Percentiles rank a stretch among this genome's conserved stretches.
These are phyloP conservation scores for Clavelina lepadiformis DNA, from an alignment of 23 tunicate genomes.

Conservation along the genomic window DNA sequence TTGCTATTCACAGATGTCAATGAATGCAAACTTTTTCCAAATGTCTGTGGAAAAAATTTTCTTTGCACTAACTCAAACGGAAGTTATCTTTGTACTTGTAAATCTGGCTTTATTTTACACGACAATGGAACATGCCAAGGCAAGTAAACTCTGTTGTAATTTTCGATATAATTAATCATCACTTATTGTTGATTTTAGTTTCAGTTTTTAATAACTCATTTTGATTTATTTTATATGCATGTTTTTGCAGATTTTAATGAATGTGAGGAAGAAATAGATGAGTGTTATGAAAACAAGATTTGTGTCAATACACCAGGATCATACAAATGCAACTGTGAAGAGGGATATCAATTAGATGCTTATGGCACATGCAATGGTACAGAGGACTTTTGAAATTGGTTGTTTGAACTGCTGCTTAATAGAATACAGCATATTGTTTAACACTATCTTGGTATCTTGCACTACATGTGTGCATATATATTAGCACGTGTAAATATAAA, in stretches of 20 bases:
- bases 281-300: not conserved
- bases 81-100: conserved; percentile 29
- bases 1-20: conserved; percentile 10
- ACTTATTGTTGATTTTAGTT: too few relatives aligned
- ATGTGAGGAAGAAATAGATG: conserved; percentile 6
- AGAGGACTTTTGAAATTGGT: too few relatives aligned
- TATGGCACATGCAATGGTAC: conserved; percentile 32
- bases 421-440: too few relatives aligned
- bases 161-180: too few relatives aligned
- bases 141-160: too few relatives aligned
- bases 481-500: too few relatives aligned
- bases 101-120: conserved; percentile 12
- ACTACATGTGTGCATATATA: too few relatives aligned
- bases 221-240: not conserved
- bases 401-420: too few relatives aligned
- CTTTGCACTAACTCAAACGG: conserved; percentile 31
- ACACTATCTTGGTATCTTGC: too few relatives aligned
- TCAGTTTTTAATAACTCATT: too few relatives aligned
- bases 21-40: conserved; percentile 8
- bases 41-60: conserved; percentile 25
- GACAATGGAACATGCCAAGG: conserved; percentile 21
- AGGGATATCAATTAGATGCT: conserved; percentile 35
- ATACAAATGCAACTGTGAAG: conserved; percentile 28
- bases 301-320: conserved; percentile 35
- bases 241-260: conserved; percentile 41